Evolutionary conservation across 2,797 vertebrate genomes (phyloP), one percentile per base, ranked within the genome.

Genomic region (Gouania willdenowi): DNA sequence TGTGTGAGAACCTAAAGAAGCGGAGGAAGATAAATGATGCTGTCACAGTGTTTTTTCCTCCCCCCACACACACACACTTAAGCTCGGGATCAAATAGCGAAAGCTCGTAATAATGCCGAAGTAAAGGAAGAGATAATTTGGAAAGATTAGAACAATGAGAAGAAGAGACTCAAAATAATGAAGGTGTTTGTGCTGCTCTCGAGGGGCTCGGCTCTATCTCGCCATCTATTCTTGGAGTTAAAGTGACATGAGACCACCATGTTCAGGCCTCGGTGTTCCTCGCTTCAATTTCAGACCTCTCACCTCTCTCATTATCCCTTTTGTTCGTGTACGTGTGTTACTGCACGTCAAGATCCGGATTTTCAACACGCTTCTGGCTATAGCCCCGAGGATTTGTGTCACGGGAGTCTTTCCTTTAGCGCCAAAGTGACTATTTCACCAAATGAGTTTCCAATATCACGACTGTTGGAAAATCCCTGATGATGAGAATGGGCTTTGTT

Each of bases 221-320:
- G 2, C 31, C 33, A 17, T 66, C 61, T 65, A 38, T 53, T 57
- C 41, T 12, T 25, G 33, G 45, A 72, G 61, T 75, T 64, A 63
- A 69, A 70, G 61, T 58, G 62, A 77, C 72, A 69, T 45, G 8
- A 52, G 62, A 64, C 49, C 61, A 68, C 52, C 33, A 5, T 75
- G 70, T 73, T 65, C 36, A 45, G 62, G 52, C 66, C 42, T 23
- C 37, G 17, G 50, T 57, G 71, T 62, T 40, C 29, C 40, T 50
- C 65, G 44, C 63, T 69, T 80, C 71, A 61, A 72, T 81, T 76
- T 66, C 58, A 68, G 51, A 72, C 55, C 55, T 58, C 41, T 72
- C 45, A 60, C 65, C 60, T 58, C 23, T 51, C 45, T 60, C 42
- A 48, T 75, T 67, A 68, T 50, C 33, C 34, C 26, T 25, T 40